These are phyloP conservation scores for Peromyscus leucopus DNA, from an alignment of 2,113 vertebrate species.

Conservation along the genomic window DNA sequence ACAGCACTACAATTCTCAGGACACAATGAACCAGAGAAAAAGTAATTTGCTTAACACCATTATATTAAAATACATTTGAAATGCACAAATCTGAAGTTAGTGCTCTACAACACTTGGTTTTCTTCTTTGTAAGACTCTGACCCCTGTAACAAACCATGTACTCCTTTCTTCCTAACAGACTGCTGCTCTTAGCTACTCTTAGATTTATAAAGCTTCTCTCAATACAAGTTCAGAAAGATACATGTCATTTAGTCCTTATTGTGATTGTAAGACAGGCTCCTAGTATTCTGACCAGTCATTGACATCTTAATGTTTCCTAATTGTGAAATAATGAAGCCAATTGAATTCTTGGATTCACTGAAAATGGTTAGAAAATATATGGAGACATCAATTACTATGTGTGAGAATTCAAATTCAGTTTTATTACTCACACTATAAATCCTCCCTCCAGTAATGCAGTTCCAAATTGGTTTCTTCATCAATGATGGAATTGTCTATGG, in stretches of 20 bases:
- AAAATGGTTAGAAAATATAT: background rate
- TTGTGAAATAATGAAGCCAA: background rate
- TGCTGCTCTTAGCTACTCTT: background rate
- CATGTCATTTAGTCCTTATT: background rate
- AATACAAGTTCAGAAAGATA: background rate
- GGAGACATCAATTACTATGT: background rate
- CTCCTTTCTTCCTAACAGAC: background rate
- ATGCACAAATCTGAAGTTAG: background rate
- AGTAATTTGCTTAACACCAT: background rate
- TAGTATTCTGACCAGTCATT: background rate
- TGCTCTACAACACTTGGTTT: background rate
- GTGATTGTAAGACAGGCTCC: background rate
- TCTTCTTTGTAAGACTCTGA: background rate
- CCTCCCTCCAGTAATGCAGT: background rate
- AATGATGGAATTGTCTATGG: background rate
- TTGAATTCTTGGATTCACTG: background rate
- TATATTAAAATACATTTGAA: background rate
- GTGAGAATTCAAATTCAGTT: background rate
- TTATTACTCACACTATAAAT: background rate
- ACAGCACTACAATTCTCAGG: background rate
- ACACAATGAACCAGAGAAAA: background rate
- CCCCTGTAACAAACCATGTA: background rate
- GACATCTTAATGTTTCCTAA: background rate
- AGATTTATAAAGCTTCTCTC: background rate
- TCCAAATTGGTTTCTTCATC: background rate